These are phyloP conservation scores for Drosophila percnosoma DNA, from an alignment of 2,888 invertebrate species.

Conservation along the genomic window DNA sequence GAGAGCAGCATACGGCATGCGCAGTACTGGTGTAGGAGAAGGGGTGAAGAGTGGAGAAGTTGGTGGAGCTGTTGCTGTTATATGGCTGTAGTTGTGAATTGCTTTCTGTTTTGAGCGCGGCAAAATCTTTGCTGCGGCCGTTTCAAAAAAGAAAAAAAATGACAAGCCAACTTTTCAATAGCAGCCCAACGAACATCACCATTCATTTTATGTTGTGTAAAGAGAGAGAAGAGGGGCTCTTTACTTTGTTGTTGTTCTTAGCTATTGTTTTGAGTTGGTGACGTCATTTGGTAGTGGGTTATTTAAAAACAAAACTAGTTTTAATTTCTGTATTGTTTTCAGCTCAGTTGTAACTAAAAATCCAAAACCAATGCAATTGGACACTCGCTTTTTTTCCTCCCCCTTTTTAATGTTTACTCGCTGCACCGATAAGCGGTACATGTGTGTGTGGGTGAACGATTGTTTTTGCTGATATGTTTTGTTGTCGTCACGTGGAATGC, in stretches of 20 bases:
- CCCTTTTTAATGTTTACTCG: slow-evolving; percentile 59
- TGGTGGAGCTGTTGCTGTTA: slow-evolving; percentile 51
- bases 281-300: slow-evolving; percentile 61
- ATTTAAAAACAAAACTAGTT: slow-evolving; percentile 65
- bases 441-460: slow-evolving; percentile 20
- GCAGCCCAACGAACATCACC: slow-evolving; percentile 36
- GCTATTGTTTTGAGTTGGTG: slow-evolving; percentile 60
- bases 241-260: slow-evolving; percentile 32
- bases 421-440: slow-evolving; percentile 51
- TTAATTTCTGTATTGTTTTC: slow-evolving; percentile 55
- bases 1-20: slow-evolving; percentile 41
- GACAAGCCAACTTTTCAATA: slow-evolving; percentile 61
- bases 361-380: slow-evolving; percentile 29
- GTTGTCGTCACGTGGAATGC: slow-evolving; percentile 56
- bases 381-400: slow-evolving; percentile 28
- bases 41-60: slow-evolving; percentile 17
- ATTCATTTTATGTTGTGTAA: slow-evolving; percentile 44
- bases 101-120: slow-evolving; percentile 60
- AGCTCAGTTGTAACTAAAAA: slow-evolving; percentile 28
- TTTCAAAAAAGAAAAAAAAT: slow-evolving; percentile 36
- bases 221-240: slow-evolving; percentile 31
- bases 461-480: slow-evolving; percentile 54
- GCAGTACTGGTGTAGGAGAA: slow-evolving; percentile 25
- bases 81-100: slow-evolving; percentile 37
- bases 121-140: slow-evolving; percentile 54